phyloP scores from a whole-genome alignment of 2,113 vertebrate genomes.

The Zosterops japonicus region DNA sequence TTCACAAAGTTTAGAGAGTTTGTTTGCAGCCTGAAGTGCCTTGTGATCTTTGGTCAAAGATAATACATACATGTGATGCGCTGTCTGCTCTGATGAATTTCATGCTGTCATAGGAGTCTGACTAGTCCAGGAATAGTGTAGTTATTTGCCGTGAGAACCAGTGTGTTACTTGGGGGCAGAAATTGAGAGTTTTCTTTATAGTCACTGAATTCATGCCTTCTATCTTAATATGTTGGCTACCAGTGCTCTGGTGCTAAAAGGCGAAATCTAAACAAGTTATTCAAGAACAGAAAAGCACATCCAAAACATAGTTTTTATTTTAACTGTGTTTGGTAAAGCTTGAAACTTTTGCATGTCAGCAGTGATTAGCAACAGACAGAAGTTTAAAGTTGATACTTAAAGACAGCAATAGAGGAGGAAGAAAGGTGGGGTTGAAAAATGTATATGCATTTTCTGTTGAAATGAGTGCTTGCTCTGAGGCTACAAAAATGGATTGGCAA shows the following conservation, averaged over 20 bases:
- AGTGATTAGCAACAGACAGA: neutral
- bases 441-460: neutral
- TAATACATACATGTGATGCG: neutral
- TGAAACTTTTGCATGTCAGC: neutral
- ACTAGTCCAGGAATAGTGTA: neutral
- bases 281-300: neutral
- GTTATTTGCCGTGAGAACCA: neutral
- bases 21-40: neutral
- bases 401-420: neutral
- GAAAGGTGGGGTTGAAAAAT: neutral
- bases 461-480: neutral
- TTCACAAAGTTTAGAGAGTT: neutral
- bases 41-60: slow-evolving; percentile 15
- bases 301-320: neutral
- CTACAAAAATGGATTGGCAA: neutral
- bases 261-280: neutral
- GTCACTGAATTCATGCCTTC: neutral
- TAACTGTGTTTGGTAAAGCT: neutral
- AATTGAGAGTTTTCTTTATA: neutral
- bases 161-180: neutral
- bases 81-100: neutral
- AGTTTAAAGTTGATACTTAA: neutral
- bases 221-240: neutral
- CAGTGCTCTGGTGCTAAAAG: neutral
- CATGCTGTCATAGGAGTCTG: neutral